Conservation (phyloP, 1,140 invertebrate genomes). For the Drosophila fuyamai region DNA sequence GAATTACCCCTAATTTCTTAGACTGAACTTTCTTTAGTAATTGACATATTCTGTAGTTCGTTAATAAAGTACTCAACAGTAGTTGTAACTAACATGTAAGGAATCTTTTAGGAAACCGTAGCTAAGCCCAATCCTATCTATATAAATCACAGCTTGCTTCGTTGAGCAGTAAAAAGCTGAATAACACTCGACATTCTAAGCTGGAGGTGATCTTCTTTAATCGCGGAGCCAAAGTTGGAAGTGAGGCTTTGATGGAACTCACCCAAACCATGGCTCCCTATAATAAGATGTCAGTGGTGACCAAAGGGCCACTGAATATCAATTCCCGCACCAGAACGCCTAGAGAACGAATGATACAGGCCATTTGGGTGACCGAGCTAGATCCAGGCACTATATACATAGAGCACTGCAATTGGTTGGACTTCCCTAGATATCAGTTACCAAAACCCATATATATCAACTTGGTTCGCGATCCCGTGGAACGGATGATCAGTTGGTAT, state of each 20-base stretch:
- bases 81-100: conserved; percentile 43
- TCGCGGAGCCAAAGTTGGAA: conserved; percentile 94
- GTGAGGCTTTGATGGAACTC: conserved; percentile 94
- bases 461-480: conserved; percentile 94
- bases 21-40: conserved; percentile 27
- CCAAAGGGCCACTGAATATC: conserved; percentile 11
- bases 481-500: conserved; percentile 95
- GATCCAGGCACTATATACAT: conserved; percentile 64
- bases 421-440: conserved; percentile 86
- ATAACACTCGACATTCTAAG: conserved; percentile 90
- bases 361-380: conserved; percentile 41
- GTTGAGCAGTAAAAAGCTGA: conserved; percentile 86
- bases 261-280: conserved; percentile 88
- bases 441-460: conserved; percentile 95
- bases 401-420: conserved; percentile 85
- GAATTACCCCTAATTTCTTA: conserved; percentile 1
- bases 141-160: conserved; percentile 27
- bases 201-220: conserved; percentile 90
- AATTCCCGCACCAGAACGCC: conserved; percentile 8
- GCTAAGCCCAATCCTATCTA: neutral
- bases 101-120: neutral
- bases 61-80: conserved; percentile 86
- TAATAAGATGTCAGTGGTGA: conserved; percentile 49
- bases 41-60: conserved; percentile 34
- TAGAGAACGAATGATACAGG: conserved; percentile 33